These are phyloP conservation scores for Heliconius himera DNA, from an alignment of 1,140 invertebrate species.

Conservation along the genomic window DNA sequence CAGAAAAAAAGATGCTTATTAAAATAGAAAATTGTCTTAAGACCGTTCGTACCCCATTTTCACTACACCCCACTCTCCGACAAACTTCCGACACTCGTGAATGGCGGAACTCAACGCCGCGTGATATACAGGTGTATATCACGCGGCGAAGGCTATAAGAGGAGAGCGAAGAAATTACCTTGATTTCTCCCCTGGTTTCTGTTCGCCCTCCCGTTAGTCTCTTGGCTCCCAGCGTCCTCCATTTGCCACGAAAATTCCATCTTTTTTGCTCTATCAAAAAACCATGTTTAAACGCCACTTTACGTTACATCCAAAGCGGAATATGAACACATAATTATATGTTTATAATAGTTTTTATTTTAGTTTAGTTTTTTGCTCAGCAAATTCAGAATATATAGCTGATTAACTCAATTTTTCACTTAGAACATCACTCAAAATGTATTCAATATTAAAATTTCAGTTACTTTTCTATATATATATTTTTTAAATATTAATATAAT, in stretches of 20 bases:
- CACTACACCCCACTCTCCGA: too few species aligned
- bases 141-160: too few species aligned
- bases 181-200: constrained; percentile 50
- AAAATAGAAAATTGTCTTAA: too few species aligned
- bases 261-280: constrained; percentile 49
- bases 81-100: too few species aligned
- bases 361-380: not conserved
- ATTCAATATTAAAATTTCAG: not conserved
- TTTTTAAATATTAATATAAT: not conserved
- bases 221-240: constrained; percentile 61
- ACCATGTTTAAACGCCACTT: constrained; percentile 44
- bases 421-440: not conserved
- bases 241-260: constrained; percentile 78
- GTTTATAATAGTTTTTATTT: not conserved
- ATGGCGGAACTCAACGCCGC: too few species aligned
- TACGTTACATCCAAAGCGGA: constrained; percentile 63
- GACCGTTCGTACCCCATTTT: too few species aligned
- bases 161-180: constrained; percentile 36
- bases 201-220: constrained; percentile 44
- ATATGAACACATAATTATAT: constrained; percentile 37
- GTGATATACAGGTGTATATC: too few species aligned
- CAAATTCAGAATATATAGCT: too few species aligned
- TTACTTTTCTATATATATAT: not conserved
- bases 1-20: too few species aligned
- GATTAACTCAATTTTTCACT: not conserved